Percentiles rank a stretch among this genome's conserved stretches.
Conservation (phyloP, 2,888 invertebrate species). For the Emmelina monodactyla region DNA sequence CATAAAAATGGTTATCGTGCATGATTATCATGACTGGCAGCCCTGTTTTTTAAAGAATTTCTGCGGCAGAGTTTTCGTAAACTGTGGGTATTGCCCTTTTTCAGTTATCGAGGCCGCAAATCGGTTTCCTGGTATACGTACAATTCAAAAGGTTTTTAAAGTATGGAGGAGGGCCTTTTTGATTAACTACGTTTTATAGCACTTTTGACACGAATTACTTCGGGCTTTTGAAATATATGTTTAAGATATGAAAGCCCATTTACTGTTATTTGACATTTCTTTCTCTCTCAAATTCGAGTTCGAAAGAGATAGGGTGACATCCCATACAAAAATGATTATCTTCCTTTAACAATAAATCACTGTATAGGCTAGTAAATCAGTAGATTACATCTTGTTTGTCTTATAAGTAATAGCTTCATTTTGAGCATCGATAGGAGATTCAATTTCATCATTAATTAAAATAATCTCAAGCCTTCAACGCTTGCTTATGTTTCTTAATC, state of each 20-base stretch:
- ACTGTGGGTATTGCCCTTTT: slow-evolving; percentile 33
- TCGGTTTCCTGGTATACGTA: slow-evolving; percentile 46
- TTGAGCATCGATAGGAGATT: too few relatives aligned
- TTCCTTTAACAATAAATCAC: too few relatives aligned
- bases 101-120: slow-evolving; percentile 37
- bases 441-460: background rate
- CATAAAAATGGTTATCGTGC: too few relatives aligned
- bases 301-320: too few relatives aligned
- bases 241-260: background rate
- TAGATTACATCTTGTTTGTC: too few relatives aligned
- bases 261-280: too few relatives aligned
- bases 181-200: slow-evolving; percentile 27
- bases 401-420: too few relatives aligned
- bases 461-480: background rate
- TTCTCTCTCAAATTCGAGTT: too few relatives aligned
- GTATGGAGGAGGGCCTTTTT: slow-evolving; percentile 27
- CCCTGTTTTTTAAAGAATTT: too few relatives aligned
- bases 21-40: too few relatives aligned
- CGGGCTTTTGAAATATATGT: background rate
- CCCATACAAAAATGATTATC: too few relatives aligned
- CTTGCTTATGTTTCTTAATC: slow-evolving; percentile 35
- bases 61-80: slow-evolving; percentile 43
- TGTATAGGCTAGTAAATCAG: too few relatives aligned
- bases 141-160: slow-evolving; percentile 37
- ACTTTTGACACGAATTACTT: slow-evolving; percentile 16